phyloP scores from a whole-genome alignment of 1,140 invertebrate species.

The Drosophila sp. region DNA sequence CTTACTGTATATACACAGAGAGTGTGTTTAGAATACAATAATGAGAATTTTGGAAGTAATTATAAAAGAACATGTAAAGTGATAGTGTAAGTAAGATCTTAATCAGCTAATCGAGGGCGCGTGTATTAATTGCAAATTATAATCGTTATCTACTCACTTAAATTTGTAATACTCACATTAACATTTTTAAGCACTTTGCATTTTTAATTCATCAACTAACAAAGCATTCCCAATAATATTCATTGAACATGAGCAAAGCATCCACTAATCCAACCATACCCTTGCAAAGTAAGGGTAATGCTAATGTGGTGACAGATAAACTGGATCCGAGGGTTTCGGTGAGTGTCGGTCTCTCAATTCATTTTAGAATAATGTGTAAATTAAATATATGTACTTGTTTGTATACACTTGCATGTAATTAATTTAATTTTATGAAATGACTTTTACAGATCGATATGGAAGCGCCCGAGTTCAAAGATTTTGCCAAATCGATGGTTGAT shows the following conservation, averaged over 20 bases:
- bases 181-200: slow-evolving; percentile 1
- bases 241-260: slow-evolving; percentile 56
- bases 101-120: not conserved
- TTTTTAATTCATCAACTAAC: not conserved
- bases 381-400: slow-evolving; percentile 16
- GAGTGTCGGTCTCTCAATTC: slow-evolving; percentile 40
- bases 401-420: not conserved
- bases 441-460: slow-evolving; percentile 88
- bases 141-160: slow-evolving; percentile 2
- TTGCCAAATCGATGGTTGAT: slow-evolving; percentile 92
- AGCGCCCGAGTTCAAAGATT: slow-evolving; percentile 90
- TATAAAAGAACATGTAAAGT: too few relatives aligned
- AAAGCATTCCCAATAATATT: slow-evolving; percentile 12
- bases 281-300: slow-evolving; percentile 53
- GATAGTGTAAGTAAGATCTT: not conserved
- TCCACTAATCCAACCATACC: slow-evolving; percentile 46
- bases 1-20: not conserved
- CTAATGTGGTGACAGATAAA: slow-evolving; percentile 61
- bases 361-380: slow-evolving; percentile 22
- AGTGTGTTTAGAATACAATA: not conserved
- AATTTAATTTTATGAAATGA: slow-evolving; percentile 10
- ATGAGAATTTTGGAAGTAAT: not conserved
- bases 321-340: slow-evolving; percentile 78
- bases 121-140: not conserved
- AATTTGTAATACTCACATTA: not conserved